A percentile compares a stretch with the other conserved stretches of the same genome.
phyloP scores from a whole-genome alignment of 2,113 vertebrate genomes.

The Syngnathoides biaculeatus region DNA sequence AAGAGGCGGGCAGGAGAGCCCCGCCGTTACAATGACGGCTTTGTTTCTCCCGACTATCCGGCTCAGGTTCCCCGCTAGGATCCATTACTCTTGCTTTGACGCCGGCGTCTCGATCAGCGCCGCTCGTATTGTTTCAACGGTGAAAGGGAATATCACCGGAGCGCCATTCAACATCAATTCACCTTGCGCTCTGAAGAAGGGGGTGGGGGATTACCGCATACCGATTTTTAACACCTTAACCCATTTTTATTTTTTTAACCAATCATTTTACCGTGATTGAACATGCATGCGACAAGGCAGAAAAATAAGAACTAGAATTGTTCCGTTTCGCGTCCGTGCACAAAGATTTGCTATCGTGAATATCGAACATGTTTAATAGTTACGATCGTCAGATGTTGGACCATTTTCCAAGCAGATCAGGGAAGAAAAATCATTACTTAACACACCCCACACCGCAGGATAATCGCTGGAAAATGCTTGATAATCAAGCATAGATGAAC shows the following conservation, averaged over 20 bases:
- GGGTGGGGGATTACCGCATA: background rate
- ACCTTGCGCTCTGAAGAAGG: background rate
- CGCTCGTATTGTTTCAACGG: conserved; percentile 58
- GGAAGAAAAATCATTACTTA: too few species aligned
- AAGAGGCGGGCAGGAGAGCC: conserved; percentile 37
- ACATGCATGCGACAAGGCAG: too few species aligned
- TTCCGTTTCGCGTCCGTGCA: too few species aligned
- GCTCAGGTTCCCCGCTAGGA: conserved; percentile 58
- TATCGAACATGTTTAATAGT: too few species aligned
- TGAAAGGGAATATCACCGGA: conserved; percentile 51
- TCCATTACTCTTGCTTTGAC: conserved; percentile 72
- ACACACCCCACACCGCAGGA: too few species aligned
- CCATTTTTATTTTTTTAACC: background rate
- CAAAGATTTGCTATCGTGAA: too few species aligned
- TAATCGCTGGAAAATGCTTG: too few species aligned
- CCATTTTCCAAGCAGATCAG: too few species aligned
- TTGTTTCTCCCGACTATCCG: conserved; percentile 63
- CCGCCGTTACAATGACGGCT: conserved; percentile 63
- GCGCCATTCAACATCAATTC: conserved; percentile 59
- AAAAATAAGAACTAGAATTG: too few species aligned
- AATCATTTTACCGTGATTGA: too few species aligned
- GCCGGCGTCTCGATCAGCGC: conserved; percentile 54
- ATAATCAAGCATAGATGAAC: background rate
- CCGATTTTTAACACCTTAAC: background rate
- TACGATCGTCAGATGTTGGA: too few species aligned